Conservation (phyloP, 1,140 invertebrate species). For the Kradibia gibbosae region DNA sequence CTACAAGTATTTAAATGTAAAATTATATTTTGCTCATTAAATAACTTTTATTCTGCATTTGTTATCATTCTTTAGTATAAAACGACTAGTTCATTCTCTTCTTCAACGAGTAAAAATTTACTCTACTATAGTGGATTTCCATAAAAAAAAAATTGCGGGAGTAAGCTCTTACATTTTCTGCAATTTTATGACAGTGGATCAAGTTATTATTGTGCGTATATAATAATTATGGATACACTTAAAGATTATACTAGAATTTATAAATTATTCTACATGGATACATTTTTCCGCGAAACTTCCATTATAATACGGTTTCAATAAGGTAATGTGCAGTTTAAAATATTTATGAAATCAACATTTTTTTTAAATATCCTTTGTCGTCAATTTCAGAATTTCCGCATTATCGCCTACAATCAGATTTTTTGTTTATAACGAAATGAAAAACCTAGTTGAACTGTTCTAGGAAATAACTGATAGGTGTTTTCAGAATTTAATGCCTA, state of each 20-base stretch:
- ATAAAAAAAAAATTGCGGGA: conserved; percentile 22
- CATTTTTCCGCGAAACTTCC: conserved; percentile 2
- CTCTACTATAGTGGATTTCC: conserved; percentile 14
- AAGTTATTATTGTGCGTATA: conserved; percentile 10
- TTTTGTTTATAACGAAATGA: conserved; percentile 14
- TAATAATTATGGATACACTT: conserved; percentile 29
- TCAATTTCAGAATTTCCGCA: background rate
- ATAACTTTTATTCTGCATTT: no score
- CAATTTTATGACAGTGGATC: conserved; percentile 27
- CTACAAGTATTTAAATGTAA: no score
- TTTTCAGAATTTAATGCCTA: conserved; percentile 6
- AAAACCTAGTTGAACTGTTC: conserved; percentile 13
- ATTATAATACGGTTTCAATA: conserved; percentile 27
- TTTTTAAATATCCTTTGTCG: background rate
- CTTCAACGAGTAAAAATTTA: conserved; percentile 30
- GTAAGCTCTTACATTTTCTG: background rate
- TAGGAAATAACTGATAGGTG: conserved; percentile 5
- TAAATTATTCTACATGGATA: conserved; percentile 24
- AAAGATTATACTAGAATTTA: conserved; percentile 21
- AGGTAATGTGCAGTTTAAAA: background rate
- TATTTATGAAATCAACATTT: conserved; percentile 6
- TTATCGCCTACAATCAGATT: background rate
- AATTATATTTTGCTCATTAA: no score
- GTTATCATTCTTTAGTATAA: background rate
- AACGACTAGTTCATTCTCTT: background rate